A percentile compares a stretch with the other conserved stretches of the same genome.
Conservation (phyloP, 2,797 vertebrate species). For the Coilia nasus region DNA sequence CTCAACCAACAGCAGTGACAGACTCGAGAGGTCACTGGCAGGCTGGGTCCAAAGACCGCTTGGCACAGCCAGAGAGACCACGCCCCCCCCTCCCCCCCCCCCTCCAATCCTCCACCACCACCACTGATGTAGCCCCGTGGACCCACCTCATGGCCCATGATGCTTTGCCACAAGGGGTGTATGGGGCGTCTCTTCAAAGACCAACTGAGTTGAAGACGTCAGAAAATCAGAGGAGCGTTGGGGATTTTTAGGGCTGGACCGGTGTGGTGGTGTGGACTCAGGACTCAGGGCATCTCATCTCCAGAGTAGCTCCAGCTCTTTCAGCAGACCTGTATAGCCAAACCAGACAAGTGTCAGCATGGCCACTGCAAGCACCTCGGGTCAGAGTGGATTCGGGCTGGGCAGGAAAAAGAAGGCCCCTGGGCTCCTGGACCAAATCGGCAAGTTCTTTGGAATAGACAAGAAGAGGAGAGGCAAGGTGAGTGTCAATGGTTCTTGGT, state of each 20-base stretch:
- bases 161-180: conserved; percentile 73
- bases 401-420: conserved; percentile 86
- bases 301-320: not conserved
- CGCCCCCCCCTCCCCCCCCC: too few species aligned
- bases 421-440: conserved; percentile 91
- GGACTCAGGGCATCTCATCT: not conserved
- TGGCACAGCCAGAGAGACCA: conserved; percentile 67
- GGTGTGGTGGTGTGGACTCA: not conserved
- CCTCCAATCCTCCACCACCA: conserved; percentile 73
- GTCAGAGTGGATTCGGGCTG: conserved; percentile 72
- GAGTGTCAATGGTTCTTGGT: conserved; percentile 70
- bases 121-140: conserved; percentile 57
- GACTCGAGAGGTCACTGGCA: conserved; percentile 81
- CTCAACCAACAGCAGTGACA: conserved; percentile 90
- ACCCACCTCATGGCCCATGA: conserved; percentile 89
- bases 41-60: conserved; percentile 88
- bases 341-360: conserved; percentile 63
- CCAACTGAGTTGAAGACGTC: conserved; percentile 76
- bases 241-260: conserved; percentile 65
- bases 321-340: conserved; percentile 56
- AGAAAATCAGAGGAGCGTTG: conserved; percentile 65
- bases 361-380: conserved; percentile 90
- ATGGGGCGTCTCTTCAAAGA: conserved; percentile 93
- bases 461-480: conserved; percentile 96
- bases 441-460: conserved; percentile 93